Conservation (phyloP, 2,113 vertebrate genomes). For the Tretioscincus oriximinensis region DNA sequence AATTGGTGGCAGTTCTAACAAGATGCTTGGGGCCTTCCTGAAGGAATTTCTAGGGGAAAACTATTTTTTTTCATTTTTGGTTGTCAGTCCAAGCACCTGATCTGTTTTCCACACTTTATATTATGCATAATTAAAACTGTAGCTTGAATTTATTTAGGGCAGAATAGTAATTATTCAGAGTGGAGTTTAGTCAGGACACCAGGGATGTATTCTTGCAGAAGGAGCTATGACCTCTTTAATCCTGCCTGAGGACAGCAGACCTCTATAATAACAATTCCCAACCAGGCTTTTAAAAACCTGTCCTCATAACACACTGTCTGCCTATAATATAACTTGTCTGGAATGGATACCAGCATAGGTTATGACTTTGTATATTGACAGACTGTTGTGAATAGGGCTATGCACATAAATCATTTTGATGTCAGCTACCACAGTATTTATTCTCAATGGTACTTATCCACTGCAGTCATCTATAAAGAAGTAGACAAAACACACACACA, state of each 20-base stretch:
- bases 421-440: neutral
- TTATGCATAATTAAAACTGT: conserved; percentile 36
- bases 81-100: conserved; percentile 2
- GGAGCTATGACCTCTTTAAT: conserved; percentile 44
- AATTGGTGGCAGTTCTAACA: neutral
- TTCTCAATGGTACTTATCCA: neutral
- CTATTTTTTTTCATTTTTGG: neutral
- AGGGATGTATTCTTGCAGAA: conserved; percentile 22
- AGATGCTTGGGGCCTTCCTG: neutral
- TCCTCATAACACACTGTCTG: neutral
- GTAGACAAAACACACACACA: neutral
- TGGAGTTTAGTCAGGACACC: conserved; percentile 48
- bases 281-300: neutral
- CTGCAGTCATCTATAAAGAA: neutral
- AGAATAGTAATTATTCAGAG: conserved; percentile 43
- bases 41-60: neutral
- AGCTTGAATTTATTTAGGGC: conserved; percentile 44
- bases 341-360: neutral
- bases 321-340: neutral
- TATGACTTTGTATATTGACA: neutral
- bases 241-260: conserved; percentile 31
- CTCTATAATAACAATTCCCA: conserved; percentile 31
- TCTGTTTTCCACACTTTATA: conserved; percentile 15
- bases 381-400: neutral
- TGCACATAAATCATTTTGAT: conserved; percentile 2